Percentiles rank a stretch among this genome's conserved stretches.
Evolutionary conservation across 2,113 vertebrate genomes (phyloP).

Genomic region (Aphyosemion australe): DNA sequence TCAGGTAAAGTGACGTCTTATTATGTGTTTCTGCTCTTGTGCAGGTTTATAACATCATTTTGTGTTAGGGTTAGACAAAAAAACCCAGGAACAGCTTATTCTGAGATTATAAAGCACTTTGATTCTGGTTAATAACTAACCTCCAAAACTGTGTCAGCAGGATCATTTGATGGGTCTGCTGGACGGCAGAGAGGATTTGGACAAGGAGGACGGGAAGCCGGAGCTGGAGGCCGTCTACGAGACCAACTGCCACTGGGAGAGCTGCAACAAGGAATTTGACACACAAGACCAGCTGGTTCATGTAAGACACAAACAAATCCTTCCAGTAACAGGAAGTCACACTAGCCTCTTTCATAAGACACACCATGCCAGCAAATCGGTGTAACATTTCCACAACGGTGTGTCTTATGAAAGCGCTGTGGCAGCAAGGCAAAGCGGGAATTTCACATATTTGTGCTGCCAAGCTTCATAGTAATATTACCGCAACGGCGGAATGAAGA

Average conservation of each 20-base stretch:
- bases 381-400: too few relatives aligned
- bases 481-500: too few relatives aligned
- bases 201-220: conserved; percentile 92
- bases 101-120: too few relatives aligned
- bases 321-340: neutral
- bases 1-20: conserved; percentile 80
- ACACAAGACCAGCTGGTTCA: conserved; percentile 97
- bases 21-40: neutral
- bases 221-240: conserved; percentile 92
- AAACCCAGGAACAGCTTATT: neutral
- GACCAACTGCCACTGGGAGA: conserved; percentile 96
- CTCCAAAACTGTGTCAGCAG: conserved; percentile 64
- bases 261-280: conserved; percentile 94
- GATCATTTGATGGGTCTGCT: conserved; percentile 90
- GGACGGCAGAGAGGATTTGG: conserved; percentile 90
- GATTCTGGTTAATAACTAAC: neutral
- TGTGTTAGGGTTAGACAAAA: neutral
- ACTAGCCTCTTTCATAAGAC: too few relatives aligned
- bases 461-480: too few relatives aligned
- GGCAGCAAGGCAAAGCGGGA: too few relatives aligned
- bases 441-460: too few relatives aligned
- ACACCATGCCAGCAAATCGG: too few relatives aligned
- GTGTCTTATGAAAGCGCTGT: too few relatives aligned
- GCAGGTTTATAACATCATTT: neutral
- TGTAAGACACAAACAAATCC: conserved; percentile 76